Conservation (phyloP, 2,113 vertebrate genomes). For the Vicugna pacos region DNA sequence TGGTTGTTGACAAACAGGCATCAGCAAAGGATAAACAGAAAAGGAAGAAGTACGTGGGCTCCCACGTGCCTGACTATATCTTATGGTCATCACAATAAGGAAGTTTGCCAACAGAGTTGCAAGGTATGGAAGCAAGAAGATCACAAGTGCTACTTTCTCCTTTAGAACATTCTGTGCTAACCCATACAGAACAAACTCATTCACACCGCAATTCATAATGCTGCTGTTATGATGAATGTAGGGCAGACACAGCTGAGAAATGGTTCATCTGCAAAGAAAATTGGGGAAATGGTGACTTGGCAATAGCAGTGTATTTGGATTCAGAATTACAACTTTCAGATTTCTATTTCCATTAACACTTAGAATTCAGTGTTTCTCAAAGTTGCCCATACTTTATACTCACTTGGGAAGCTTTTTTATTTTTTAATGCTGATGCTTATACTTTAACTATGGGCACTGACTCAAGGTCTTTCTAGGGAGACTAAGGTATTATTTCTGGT, state of each 20-base stretch:
- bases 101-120: slow-evolving; percentile 22
- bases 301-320: not conserved
- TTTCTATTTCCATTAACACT: not conserved
- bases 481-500: not conserved
- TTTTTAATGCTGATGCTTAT: not conserved
- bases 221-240: not conserved
- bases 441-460: not conserved
- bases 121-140: slow-evolving; percentile 44
- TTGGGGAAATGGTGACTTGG: not conserved
- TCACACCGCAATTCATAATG: slow-evolving; percentile 25
- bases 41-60: slow-evolving; percentile 55
- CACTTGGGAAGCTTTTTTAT: not conserved
- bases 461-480: not conserved
- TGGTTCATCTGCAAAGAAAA: not conserved
- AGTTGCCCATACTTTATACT: not conserved
- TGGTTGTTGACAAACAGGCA: slow-evolving; percentile 8
- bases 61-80: not conserved
- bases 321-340: not conserved
- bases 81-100: slow-evolving; percentile 28
- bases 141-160: not conserved
- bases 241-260: not conserved
- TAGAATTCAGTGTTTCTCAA: not conserved
- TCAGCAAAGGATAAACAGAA: slow-evolving; percentile 57
- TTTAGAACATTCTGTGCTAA: not conserved
- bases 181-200: slow-evolving; percentile 47